phyloP scores from a whole-genome alignment of 2,797 vertebrate genomes.

The Gallinago stenura region DNA sequence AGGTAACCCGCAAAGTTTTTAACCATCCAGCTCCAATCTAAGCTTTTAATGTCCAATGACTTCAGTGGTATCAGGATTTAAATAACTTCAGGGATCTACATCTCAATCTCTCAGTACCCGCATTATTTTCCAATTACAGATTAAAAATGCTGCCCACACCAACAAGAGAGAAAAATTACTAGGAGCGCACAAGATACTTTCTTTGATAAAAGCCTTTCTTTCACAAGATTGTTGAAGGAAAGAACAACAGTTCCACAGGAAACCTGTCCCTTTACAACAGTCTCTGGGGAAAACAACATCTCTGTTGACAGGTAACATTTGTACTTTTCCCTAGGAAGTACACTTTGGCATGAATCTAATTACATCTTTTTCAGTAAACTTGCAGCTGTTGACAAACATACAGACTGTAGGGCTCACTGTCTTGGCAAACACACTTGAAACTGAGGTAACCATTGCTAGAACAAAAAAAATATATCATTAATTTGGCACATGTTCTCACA shows the following conservation, averaged over 20 bases:
- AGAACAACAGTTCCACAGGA: neutral
- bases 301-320: neutral
- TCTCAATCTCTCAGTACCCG: neutral
- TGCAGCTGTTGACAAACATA: neutral
- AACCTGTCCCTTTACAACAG: neutral
- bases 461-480: neutral
- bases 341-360: neutral
- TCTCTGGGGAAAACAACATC: neutral
- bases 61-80: neutral
- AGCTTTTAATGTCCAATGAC: neutral
- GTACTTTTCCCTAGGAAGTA: neutral
- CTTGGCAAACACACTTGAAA: neutral
- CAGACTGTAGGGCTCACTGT: neutral
- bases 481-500: neutral
- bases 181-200: fast-evolving
- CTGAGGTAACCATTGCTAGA: neutral
- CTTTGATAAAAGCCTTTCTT: neutral
- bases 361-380: neutral
- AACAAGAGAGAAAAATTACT: neutral
- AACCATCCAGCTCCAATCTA: fast-evolving
- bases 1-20: neutral
- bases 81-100: neutral
- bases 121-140: neutral
- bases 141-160: neutral
- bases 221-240: fast-evolving